Base-by-base conservation (phyloP, 2,113 vertebrate species). In the Lynx canadensis region DNA sequence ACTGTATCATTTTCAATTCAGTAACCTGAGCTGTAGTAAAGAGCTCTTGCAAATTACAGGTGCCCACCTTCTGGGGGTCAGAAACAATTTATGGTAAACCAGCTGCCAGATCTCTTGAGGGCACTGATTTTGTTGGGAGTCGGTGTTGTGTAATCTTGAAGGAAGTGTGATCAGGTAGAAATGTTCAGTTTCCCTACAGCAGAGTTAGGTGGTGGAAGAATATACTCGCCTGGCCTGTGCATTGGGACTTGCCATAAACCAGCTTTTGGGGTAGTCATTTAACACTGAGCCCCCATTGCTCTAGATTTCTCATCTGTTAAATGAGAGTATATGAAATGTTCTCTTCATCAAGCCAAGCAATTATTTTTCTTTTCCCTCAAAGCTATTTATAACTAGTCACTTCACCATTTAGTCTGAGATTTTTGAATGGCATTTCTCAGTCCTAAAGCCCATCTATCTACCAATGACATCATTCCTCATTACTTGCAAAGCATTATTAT, bases 1-100 rank as follows among this genome's bases (percentile, higher is more conserved):
- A 60, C 84, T 93, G 3, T 82, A 52, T 93, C 91, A 66, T 97
- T 97, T 97, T 94, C 80, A 94, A 55, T 91, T 97, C 83, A 91
- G 21, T 97, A 93, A 76, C 71, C 90, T 73, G 68, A 74, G 52
- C 45, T n/a, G 7, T 63, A 73, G 33, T 50, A 69, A 96, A 96
- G 80, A 93, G 96, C 80, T 71, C 76, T 80, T 92, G 57, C 29
- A 97, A 95, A 92, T 91, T 71, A 83, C 23, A 84, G 94, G 45
- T 68, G 52, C 38, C 76, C 5, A 1, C 89, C 60, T 89, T 76
- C 78, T 52, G 52, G 31, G 52, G 71, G 25, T 89, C 68, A 60
- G 57, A 74, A 79, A 82, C 69, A 97, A 76, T 81, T 91, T 65
- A 82, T 38, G 48, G 71, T 69, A 82, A 95, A 38, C 55, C 41